Percentiles rank a stretch among this genome's conserved stretches.
These are phyloP conservation scores for Hemithea aestivaria DNA, from an alignment of 2,888 invertebrate species.

Conservation along the genomic window DNA sequence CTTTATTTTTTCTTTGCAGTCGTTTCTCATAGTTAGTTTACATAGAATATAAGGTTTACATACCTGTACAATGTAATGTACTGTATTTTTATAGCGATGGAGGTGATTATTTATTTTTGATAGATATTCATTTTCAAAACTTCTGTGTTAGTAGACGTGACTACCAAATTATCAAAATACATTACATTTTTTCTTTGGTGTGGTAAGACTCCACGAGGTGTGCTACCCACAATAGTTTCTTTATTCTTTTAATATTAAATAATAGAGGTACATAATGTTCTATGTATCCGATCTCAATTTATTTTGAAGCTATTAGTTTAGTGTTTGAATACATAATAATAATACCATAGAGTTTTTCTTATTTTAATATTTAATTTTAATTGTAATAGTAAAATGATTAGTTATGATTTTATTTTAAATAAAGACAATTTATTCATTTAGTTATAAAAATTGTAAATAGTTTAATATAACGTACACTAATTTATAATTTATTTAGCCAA, in stretches of 20 bases:
- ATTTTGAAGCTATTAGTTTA: constrained; percentile 75
- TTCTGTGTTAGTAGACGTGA: constrained; percentile 4
- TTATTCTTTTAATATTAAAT: no score
- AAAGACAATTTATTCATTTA: constrained; percentile 68
- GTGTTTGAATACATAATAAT: constrained; percentile 48
- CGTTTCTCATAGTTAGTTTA: constrained; percentile 12
- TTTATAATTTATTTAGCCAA: constrained; percentile 72
- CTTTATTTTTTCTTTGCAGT: constrained; percentile 13
- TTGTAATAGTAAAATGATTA: constrained; percentile 41
- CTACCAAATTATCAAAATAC: constrained; percentile 1
- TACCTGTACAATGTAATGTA: constrained; percentile 9
- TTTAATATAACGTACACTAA: constrained; percentile 42
- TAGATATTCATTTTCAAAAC: constrained; percentile 22
- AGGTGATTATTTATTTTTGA: constrained; percentile 20
- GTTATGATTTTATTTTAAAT: constrained; percentile 55
- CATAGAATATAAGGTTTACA: no score
- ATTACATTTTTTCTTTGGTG: no score
- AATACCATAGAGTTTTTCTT: constrained; percentile 46
- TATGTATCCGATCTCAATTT: constrained; percentile 70
- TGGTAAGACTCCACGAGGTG: no score
- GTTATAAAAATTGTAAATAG: constrained; percentile 51
- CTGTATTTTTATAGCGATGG: constrained; percentile 16
- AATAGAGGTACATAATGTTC: constrained; percentile 34
- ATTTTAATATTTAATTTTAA: constrained; percentile 48
- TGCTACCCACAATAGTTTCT: constrained; percentile 33